These are phyloP conservation scores for Regulus satrapa DNA, from an alignment of 2,113 vertebrate species.

Conservation along the genomic window DNA sequence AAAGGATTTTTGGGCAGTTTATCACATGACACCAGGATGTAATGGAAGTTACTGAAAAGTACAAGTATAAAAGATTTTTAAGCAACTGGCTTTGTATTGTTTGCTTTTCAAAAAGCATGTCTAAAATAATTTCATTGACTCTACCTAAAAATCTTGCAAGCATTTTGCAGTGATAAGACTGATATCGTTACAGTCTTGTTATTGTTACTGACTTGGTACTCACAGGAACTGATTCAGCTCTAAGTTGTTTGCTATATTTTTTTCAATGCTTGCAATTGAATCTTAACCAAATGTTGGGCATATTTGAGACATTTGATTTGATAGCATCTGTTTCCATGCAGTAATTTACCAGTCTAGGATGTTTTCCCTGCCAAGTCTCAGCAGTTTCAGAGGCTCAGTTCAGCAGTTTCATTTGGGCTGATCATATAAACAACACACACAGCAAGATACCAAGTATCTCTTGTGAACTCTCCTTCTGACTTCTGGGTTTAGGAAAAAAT, in stretches of 20 bases:
- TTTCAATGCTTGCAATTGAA: not conserved
- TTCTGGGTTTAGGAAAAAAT: not conserved
- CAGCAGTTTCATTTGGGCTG: not conserved
- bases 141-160: not conserved
- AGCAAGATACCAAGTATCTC: not conserved
- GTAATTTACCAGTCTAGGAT: not conserved
- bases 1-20: not conserved
- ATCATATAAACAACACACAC: not conserved
- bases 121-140: not conserved
- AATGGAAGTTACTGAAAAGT: not conserved
- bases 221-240: not conserved
- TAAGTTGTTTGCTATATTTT: not conserved
- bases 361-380: not conserved
- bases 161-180: not conserved
- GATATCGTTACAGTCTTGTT: not conserved
- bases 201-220: not conserved
- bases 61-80: not conserved
- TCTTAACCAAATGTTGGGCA: not conserved
- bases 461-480: not conserved
- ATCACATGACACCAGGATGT: not conserved
- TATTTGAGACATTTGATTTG: not conserved
- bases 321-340: not conserved
- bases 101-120: not conserved
- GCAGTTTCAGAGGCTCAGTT: not conserved
- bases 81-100: not conserved